Conservation (phyloP, 1,140 invertebrate genomes). For the Meteorus sp. region DNA sequence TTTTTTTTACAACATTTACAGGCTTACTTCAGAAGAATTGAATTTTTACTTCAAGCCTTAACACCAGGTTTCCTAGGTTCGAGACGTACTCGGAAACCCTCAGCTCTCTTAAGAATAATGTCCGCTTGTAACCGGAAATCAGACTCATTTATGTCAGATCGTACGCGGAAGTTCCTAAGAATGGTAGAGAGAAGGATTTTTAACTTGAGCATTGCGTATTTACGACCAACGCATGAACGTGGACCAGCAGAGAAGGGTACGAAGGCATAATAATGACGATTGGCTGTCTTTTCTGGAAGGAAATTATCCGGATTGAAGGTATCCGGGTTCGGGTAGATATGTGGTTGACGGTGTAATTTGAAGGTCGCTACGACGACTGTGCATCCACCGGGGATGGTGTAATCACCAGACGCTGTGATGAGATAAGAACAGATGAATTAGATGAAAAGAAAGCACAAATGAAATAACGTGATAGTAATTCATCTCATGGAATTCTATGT, state of each 20-base stretch:
- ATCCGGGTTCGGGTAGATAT: slow-evolving; percentile 76
- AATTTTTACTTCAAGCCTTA: slow-evolving; percentile 36
- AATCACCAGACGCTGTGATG: slow-evolving; percentile 54
- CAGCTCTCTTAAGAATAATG: slow-evolving; percentile 79
- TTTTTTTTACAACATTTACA: slow-evolving; percentile 4
- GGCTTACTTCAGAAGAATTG: neutral
- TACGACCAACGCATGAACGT: slow-evolving; percentile 83
- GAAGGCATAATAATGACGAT: slow-evolving; percentile 81
- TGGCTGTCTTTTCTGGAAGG: slow-evolving; percentile 72
- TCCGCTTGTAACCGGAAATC: slow-evolving; percentile 78
- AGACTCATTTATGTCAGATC: slow-evolving; percentile 68
- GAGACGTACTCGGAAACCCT: slow-evolving; percentile 73
- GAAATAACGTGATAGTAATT: neutral
- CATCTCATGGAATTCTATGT: neutral
- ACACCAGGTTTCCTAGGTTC: slow-evolving; percentile 63
- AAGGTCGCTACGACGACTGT: slow-evolving; percentile 69
- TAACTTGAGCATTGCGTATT: slow-evolving; percentile 85
- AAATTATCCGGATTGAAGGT: slow-evolving; percentile 86
- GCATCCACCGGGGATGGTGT: slow-evolving; percentile 66
- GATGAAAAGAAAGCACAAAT: slow-evolving; percentile 16
- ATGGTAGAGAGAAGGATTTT: slow-evolving; percentile 87
- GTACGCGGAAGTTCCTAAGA: slow-evolving; percentile 77
- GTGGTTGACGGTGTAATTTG: slow-evolving; percentile 70
- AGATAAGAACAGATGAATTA: slow-evolving; percentile 13
- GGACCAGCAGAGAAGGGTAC: slow-evolving; percentile 86